Percentiles rank a stretch among this genome's conserved stretches.
Conservation (phyloP, 2,797 vertebrate species). For the Linurgus olivaceus region DNA sequence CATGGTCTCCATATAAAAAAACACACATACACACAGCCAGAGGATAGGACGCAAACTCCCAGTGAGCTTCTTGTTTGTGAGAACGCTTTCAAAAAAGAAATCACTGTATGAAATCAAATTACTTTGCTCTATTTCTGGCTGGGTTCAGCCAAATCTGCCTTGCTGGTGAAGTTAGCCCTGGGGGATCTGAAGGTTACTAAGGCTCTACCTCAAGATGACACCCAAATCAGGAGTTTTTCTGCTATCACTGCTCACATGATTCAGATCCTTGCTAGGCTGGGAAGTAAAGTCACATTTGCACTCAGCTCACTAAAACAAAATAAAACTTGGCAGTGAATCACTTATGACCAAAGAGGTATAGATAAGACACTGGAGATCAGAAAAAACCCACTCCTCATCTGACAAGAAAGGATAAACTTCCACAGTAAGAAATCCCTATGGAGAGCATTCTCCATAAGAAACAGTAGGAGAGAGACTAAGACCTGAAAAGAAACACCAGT, state of each 20-base stretch:
- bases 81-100: neutral
- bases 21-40: neutral
- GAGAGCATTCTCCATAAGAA: neutral
- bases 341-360: neutral
- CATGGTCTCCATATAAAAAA: neutral
- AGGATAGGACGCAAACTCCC: neutral
- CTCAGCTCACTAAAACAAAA: neutral
- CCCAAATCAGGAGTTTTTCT: neutral
- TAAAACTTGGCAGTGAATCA: neutral
- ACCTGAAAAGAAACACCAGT: neutral
- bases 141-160: neutral
- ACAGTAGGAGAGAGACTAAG: neutral
- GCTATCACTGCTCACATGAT: neutral
- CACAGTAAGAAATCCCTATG: neutral
- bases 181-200: neutral
- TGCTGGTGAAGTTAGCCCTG: neutral
- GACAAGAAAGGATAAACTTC: neutral
- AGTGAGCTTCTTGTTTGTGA: neutral
- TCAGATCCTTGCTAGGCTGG: neutral
- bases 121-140: neutral
- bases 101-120: neutral
- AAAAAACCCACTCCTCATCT: neutral
- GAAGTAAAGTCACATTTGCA: neutral
- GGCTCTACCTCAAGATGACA: neutral
- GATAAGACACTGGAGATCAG: slow-evolving; percentile 30